Base-by-base conservation (phyloP, 2,797 vertebrate genomes). In the Eulemur mongoz region DNA sequence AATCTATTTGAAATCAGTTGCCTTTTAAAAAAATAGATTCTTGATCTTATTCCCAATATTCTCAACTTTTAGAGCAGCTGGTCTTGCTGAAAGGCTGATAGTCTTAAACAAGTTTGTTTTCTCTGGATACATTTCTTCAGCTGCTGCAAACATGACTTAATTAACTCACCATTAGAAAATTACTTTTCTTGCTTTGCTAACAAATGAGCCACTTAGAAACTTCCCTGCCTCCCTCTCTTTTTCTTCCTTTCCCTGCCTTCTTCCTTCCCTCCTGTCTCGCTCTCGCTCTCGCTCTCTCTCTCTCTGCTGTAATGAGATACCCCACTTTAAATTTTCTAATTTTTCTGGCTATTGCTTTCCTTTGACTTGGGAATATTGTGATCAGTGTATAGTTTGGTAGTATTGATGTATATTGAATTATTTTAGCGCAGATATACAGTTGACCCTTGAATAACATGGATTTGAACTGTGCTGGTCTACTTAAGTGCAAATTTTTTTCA, bases 1-100 rank as follows among this genome's bases (percentile, higher is more conserved):
- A 87, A 65, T 96, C 43, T 83, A 70, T 78, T 83, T 80, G 43
- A 95, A 87, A 78, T 78, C n/a, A 50, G 48, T 84, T 92, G 84
- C 40, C n/a, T 79, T 91, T 52, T 10, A 25, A 94, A 25, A 59
- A 59, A 59, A 59, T 38, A 48, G 52, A 57, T 89, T 50, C 63
- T 76, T 84, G 50, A 89, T 73, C 40, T 95, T 93, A 23, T 11
- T 78, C 10, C 87, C 38, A 73, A 9, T 95, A 35, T 85, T 76
- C 35, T 86, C 57, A 57, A 50, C 40, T 65, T 86, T 59, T 85
- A 17, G 45, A 85, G 40, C 65, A 90, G 8, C n/a, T 81, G 15
- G 30, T 75, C 38, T 91, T 91, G 5, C 54, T 73, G 20, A 89
- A 84, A 52, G 18, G 17, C 59, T 83, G 43, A 61, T 61, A 95